Base-by-base conservation (phyloP, 1,140 invertebrate species). In the Drosophila sucinea region DNA sequence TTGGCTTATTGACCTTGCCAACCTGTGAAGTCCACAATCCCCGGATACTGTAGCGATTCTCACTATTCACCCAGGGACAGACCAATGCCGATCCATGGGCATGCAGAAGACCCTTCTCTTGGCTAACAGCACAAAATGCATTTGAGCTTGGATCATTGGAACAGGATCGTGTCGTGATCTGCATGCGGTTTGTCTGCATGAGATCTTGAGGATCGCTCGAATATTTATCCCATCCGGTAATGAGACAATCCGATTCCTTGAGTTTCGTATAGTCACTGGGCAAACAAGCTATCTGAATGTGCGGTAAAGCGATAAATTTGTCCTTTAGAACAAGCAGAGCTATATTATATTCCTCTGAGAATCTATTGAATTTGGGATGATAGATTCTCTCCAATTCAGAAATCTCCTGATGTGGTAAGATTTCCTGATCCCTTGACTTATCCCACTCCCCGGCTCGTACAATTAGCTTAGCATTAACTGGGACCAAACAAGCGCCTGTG, bases 401-500 rank as follows among this genome's bases (percentile, higher is more conserved):
- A 10, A 35, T 41, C 4, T 58, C 64, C 6, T 66, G 35, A 57
- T 77, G 33, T 0, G 64, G 33, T 8, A 70, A 29, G 25, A 44
- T 25, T 2, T 70, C 67, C 8, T 58, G 35, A 0, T 61, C 38
- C 0, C 70, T 57, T 2, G 0, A 3, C n/a, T 60, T 38, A 41
- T 81, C 78, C 79, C 79, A 81, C 1, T 73, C 66, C 0, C 78
- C 79, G 25, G 70, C 73, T 30, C 51, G 54, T 4, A 57, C 75
- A 33, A 11, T 38, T 1, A 1, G 4, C 1, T 6, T 2, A 0
- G 10, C 4, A 3, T 0, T 1, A 1, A 8, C 4, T 27, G 17
- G 2, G 17, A 11, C 32, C 10, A 35, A 2, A 33, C 25, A 54
- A 51, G 6, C 23, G 0, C 27, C 66, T 7, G 66, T 44, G 27